phyloP scores from a whole-genome alignment of 2,113 vertebrate species.

The Charina bottae region DNA sequence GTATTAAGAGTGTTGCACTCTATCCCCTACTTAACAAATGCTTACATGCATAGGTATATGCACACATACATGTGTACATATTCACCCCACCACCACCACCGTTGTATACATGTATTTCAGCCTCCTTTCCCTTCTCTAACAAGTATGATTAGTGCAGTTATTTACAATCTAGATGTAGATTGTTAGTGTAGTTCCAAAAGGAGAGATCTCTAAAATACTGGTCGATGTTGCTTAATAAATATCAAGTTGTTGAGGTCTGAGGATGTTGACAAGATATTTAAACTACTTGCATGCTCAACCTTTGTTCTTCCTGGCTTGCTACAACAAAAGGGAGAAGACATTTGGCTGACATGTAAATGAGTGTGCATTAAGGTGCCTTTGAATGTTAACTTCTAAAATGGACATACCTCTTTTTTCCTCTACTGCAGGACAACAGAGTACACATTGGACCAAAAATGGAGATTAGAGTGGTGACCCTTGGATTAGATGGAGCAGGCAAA shows the following conservation, averaged over 20 bases:
- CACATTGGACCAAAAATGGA: constrained; percentile 99
- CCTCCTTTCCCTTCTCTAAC: background rate
- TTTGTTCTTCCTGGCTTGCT: background rate
- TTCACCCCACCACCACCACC: background rate
- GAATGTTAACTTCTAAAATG: background rate
- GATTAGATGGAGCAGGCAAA: constrained; percentile 95
- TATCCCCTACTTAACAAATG: background rate
- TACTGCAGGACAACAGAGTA: constrained; percentile 92
- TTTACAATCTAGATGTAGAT: background rate
- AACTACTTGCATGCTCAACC: background rate
- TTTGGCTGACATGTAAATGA: background rate
- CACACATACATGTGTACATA: background rate
- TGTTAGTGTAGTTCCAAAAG: background rate
- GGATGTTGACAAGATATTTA: background rate
- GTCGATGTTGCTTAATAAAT: background rate
- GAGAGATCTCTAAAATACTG: background rate
- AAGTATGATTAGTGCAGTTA: background rate
- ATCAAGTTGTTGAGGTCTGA: background rate
- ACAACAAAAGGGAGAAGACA: background rate
- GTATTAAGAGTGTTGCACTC: background rate
- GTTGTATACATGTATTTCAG: background rate
- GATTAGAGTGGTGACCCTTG: constrained; percentile 95
- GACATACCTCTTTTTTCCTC: background rate
- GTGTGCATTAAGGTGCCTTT: background rate
- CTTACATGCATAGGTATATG: background rate